Evolutionary conservation across 2,113 vertebrate species (phyloP).

Genomic region (Tragelaphus buxtoni): DNA sequence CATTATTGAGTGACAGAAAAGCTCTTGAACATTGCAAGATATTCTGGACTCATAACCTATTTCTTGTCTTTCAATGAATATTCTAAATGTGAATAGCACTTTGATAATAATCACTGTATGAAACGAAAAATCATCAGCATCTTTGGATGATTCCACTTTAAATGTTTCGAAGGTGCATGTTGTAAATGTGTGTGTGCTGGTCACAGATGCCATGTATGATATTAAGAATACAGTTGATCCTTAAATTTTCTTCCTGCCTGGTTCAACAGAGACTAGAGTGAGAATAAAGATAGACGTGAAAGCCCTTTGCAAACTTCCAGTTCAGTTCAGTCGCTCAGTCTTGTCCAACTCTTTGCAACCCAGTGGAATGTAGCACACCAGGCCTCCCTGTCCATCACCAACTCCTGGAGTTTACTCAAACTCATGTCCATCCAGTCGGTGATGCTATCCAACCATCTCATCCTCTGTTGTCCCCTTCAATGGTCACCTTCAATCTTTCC

Average conservation of each 20-base stretch:
- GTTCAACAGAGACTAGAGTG: neutral
- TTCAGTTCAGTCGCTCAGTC: neutral
- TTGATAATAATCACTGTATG: neutral
- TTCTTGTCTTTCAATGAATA: slow-evolving; percentile 20
- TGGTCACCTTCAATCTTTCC: too few relatives aligned
- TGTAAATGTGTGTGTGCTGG: neutral
- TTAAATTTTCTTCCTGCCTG: neutral
- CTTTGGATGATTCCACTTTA: neutral
- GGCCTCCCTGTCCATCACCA: neutral
- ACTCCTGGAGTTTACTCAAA: too few relatives aligned
- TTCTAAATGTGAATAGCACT: neutral
- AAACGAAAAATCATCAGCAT: neutral
- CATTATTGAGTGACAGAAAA: neutral
- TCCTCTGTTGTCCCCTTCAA: too few relatives aligned
- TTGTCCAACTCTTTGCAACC: neutral
- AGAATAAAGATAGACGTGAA: neutral
- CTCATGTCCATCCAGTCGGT: too few relatives aligned
- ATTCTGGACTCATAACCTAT: neutral
- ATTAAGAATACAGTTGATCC: neutral
- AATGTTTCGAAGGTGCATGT: neutral
- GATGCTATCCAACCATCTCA: too few relatives aligned
- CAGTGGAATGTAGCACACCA: neutral
- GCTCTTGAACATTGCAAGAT: neutral
- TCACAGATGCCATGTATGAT: neutral
- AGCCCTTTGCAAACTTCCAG: neutral